phyloP scores from a whole-genome alignment of 1,140 invertebrate species.

The Drosophila oshimai region DNA sequence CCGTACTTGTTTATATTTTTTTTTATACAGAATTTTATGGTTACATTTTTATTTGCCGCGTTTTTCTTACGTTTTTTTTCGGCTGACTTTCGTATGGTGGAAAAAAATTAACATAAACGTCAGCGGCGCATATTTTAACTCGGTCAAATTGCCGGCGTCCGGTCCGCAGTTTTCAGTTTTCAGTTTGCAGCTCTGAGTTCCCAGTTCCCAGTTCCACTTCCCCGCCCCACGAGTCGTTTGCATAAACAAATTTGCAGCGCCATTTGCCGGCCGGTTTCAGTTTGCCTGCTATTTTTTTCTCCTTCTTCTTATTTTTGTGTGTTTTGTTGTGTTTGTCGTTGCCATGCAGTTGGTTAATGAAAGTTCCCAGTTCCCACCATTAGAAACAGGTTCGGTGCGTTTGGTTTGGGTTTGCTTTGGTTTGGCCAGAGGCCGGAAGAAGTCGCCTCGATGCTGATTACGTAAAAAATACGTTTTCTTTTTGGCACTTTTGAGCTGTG shows the following conservation, averaged over 20 bases:
- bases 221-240: conserved; percentile 47
- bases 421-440: conserved; percentile 49
- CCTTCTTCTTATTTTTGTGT: conserved; percentile 1
- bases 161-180: conserved; percentile 45
- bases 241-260: conserved; percentile 77
- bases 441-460: conserved; percentile 59
- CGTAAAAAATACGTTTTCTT: conserved; percentile 41
- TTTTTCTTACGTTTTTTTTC: conserved; percentile 47
- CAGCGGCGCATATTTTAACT: conserved; percentile 79
- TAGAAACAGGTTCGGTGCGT: conserved; percentile 72
- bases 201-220: conserved; percentile 12
- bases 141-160: conserved; percentile 78
- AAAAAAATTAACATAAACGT: conserved; percentile 74
- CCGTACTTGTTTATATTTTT: conserved; percentile 19
- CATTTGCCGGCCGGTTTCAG: conserved; percentile 75
- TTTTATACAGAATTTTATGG: conserved; percentile 17
- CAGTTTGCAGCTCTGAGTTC: not conserved
- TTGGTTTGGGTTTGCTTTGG: conserved; percentile 5
- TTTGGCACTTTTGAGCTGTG: conserved; percentile 42
- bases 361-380: conserved; percentile 80
- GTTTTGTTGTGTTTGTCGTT: conserved; percentile 7
- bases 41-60: conserved; percentile 64
- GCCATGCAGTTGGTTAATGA: conserved; percentile 70
- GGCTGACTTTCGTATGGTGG: conserved; percentile 36
- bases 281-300: conserved; percentile 32